Evolutionary conservation across 2,797 vertebrate genomes (phyloP), one percentile per base, ranked within the genome.

Genomic region (Pelochelys cantorii): DNA sequence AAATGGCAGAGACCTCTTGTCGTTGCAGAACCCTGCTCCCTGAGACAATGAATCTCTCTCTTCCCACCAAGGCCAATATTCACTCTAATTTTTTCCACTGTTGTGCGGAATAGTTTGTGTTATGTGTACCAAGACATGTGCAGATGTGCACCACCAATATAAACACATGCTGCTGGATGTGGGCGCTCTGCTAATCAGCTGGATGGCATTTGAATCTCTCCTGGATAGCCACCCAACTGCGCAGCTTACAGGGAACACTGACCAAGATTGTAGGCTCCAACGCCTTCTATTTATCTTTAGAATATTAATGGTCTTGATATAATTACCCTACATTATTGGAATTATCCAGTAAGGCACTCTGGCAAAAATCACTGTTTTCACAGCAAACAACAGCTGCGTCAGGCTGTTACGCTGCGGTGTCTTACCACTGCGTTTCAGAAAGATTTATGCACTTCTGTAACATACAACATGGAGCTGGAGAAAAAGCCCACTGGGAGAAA

Each of bases 371-470:
- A 2, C 34, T 55, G 79, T 95, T 95, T 93, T 90, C 87, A 93
- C 2, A 93, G 85, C 86, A 95, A 95, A 93, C 92, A 94, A 85
- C 92, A 94, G 93, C 90, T 91, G 93, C 89, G 75, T 81, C 94
- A 89, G 1, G 90, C 90, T 89, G 93, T 87, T 93, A 79, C 75
- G 60, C 83, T 13, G 57, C 7, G 1, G 42, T n/a, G 79, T 60
- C 59, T 87, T 54, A 91, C 83, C 84, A 53, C 1, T 42, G 81
- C 78, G 0, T 42, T 93, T 91, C 79, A 55, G 84, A 89, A 89
- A 10, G 89, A 93, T 88, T 96, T 93, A 89, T 1, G 29, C 37
- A 17, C 86, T 94, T 81, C 59, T 37, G 71, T 84, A 93, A 95
- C 80, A 80, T 86, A 95, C 81, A 42, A 82, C 79, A 60, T 2